Evolutionary conservation across 2,113 vertebrate species (phyloP).

Genomic region (Caranx ignobilis): DNA sequence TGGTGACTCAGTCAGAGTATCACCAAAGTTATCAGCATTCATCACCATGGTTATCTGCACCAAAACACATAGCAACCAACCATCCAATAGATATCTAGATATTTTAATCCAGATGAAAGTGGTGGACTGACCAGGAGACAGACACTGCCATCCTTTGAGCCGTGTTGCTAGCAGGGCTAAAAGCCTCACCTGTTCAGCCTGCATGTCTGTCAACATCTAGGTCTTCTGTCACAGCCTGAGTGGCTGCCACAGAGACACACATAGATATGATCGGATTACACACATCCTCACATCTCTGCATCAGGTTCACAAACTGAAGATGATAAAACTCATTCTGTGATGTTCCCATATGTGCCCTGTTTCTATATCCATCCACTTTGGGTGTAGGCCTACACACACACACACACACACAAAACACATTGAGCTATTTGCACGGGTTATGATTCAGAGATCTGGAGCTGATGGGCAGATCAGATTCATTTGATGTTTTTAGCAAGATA

Average conservation of each 20-base stretch:
- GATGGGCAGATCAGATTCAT: neutral
- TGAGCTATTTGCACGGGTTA: neutral
- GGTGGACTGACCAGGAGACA: too few species aligned
- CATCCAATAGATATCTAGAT: neutral
- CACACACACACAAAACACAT: neutral
- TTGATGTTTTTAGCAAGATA: neutral
- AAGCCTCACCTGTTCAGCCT: conserved; percentile 20
- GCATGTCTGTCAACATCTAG: conserved; percentile 23
- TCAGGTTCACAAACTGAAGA: conserved; percentile 60
- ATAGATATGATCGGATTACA: conserved; percentile 74
- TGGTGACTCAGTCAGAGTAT: neutral
- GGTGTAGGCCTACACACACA: too few species aligned
- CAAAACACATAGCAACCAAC: neutral
- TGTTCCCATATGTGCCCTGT: neutral
- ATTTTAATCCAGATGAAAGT: neutral
- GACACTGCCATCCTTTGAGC: neutral
- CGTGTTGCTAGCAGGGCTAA: conserved; percentile 10
- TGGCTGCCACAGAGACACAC: conserved; percentile 42
- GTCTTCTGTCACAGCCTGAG: conserved; percentile 54
- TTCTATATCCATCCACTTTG: too few species aligned
- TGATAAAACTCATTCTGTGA: neutral
- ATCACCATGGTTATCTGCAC: neutral
- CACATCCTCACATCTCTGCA: conserved; percentile 60
- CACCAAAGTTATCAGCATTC: neutral
- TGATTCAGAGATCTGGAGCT: neutral